phyloP scores from a whole-genome alignment of 2,113 vertebrate genomes.

The Tachysurus vachellii region DNA sequence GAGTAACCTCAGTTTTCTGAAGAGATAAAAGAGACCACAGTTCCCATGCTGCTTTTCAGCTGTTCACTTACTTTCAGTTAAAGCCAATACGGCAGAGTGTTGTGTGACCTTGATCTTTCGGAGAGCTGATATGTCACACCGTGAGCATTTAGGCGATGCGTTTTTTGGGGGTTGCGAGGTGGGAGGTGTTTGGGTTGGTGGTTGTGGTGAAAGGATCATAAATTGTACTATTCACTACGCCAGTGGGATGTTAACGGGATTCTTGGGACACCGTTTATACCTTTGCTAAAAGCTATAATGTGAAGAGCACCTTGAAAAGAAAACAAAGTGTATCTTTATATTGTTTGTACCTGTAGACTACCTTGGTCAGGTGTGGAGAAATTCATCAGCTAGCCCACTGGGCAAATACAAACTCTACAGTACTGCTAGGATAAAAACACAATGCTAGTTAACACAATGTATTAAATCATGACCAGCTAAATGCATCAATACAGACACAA shows the following conservation, averaged over 20 bases:
- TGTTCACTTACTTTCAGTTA: not conserved
- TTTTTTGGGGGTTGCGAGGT: not conserved
- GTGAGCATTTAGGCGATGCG: not conserved
- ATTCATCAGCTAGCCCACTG: not conserved
- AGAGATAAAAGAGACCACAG: constrained; percentile 26
- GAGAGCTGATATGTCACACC: not conserved
- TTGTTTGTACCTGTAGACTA: not conserved
- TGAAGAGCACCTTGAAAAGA: not conserved
- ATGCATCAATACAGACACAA: not conserved
- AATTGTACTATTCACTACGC: not conserved
- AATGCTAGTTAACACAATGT: not conserved
- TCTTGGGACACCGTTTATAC: not conserved
- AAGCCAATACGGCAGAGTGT: not conserved
- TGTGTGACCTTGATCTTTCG: constrained; percentile 4
- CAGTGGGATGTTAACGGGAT: not conserved
- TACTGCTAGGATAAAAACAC: not conserved
- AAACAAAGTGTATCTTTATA: not conserved
- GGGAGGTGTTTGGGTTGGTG: no score
- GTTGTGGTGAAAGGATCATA: not conserved
- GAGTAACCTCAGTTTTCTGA: constrained; percentile 4
- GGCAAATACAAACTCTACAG: not conserved
- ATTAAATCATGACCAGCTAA: no score
- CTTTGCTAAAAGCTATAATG: not conserved
- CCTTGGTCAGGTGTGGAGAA: not conserved
- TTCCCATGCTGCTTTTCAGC: constrained; percentile 5